Evolutionary conservation across 2,113 vertebrate genomes (phyloP).

Genomic region (Zosterops hypoxanthus): DNA sequence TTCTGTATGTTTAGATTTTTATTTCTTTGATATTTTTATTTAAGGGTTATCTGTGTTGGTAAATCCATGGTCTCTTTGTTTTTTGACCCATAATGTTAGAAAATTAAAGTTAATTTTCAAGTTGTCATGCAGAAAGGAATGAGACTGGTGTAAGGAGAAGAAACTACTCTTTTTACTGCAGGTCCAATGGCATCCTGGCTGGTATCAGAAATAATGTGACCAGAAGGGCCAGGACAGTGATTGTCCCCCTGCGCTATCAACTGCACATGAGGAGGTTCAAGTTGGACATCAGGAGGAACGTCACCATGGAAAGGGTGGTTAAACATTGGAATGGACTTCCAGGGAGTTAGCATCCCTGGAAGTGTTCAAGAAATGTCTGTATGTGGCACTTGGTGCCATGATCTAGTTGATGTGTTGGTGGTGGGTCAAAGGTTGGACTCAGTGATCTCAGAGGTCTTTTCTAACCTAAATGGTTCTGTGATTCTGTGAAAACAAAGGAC

Average conservation of each 20-base stretch:
- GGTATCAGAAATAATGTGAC: neutral
- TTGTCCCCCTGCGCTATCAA: too few species aligned
- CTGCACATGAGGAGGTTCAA: neutral
- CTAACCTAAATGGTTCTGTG: neutral
- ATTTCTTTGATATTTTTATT: neutral
- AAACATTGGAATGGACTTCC: neutral
- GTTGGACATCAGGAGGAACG: neutral
- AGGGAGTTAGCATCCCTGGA: neutral
- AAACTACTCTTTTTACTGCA: neutral
- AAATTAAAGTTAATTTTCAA: neutral
- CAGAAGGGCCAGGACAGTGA: neutral
- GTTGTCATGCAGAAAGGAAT: neutral
- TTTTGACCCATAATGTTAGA: neutral
- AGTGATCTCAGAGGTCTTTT: neutral
- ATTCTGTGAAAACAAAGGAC: neutral
- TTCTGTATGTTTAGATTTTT: neutral
- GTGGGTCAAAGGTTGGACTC: neutral
- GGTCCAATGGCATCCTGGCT: neutral
- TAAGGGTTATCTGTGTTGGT: neutral
- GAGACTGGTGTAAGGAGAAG: neutral
- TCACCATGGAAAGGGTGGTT: neutral
- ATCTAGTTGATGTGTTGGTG: fast-evolving
- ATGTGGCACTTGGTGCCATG: neutral
- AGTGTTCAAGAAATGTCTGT: neutral
- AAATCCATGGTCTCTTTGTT: neutral